A percentile compares a stretch with the other conserved stretches of the same genome.
Evolutionary conservation across 2,113 vertebrate genomes (phyloP).

Genomic region (Odocoileus virginianus): DNA sequence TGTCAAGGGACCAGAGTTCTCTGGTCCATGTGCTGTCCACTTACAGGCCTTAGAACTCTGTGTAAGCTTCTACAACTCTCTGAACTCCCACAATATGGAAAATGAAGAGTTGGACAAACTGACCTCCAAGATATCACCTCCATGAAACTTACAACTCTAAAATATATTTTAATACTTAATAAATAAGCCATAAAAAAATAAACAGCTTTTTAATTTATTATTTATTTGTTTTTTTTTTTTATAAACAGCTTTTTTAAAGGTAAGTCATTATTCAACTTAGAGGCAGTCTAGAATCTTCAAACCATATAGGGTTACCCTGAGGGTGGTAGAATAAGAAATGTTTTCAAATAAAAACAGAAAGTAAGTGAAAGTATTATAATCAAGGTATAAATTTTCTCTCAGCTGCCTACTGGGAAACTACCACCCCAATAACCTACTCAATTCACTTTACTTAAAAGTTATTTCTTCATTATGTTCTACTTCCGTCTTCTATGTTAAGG

Average conservation of each 20-base stretch:
- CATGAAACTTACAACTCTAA: slow-evolving; percentile 28
- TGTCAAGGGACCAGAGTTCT: neutral
- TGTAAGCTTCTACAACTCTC: neutral
- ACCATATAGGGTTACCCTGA: neutral
- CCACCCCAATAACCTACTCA: neutral
- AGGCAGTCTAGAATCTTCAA: slow-evolving; percentile 20
- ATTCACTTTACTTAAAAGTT: neutral
- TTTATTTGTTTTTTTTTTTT: too few species aligned
- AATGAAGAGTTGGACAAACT: neutral
- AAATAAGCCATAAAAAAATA: slow-evolving; percentile 34
- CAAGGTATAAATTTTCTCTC: slow-evolving; percentile 13
- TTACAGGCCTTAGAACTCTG: neutral
- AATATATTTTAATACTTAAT: slow-evolving; percentile 16
- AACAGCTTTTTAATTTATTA: neutral
- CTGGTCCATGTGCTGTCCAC: neutral
- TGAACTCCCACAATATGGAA: neutral
- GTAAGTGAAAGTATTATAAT: slow-evolving; percentile 22
- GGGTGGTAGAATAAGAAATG: neutral
- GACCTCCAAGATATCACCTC: neutral
- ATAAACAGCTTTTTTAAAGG: neutral
- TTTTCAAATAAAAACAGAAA: slow-evolving; percentile 38
- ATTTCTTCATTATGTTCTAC: slow-evolving; percentile 37
- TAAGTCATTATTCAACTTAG: neutral
- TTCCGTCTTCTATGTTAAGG: slow-evolving; percentile 37
- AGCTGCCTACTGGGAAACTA: neutral